Base-by-base conservation (phyloP, 1,140 invertebrate genomes). In the Aphis gossypii region DNA sequence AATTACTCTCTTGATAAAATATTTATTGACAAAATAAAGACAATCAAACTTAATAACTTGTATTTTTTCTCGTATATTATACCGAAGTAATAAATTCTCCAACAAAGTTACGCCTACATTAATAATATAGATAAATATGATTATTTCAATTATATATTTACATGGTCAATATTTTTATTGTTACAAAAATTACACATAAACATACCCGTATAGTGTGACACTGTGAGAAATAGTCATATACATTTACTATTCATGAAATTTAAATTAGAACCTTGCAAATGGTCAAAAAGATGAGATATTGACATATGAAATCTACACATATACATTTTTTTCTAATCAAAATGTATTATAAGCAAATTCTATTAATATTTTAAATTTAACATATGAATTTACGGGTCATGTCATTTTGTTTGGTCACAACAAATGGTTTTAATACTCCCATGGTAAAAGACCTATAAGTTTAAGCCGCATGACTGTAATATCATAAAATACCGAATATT, bases 191-290 rank as follows among this genome's bases (percentile, higher is more conserved):
- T 30, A 86, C 25, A 46, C 25, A 68, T 14, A 68, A 11, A 76
- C 30, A 35, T 0, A 20, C 60, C 5, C 4, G 18, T 4, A n/a
- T n/a, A 76, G n/a, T 48, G 30, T 11, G 3, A 30, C 84, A 46
- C 46, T 30, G 14, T 30, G 14, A 86, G 11, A 0, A 86, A 86
- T 30, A 41, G 14, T 86, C 46, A 86, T 18, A 46, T 5, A 44
- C 6, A 86, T 46, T 86, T 46, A 86, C 30, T 86, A 86, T 86
- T 30, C 84, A 46, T 41, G 84, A 86, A 86, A 86, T 46, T 30
- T 30, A 30, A 86, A 86, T 46, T 46, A 30, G 84, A 46, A 86
- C 23, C 84, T 23, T 41, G 14, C 25, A 30, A 46, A 86, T 46
- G 25, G 84, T 86, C 5, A 14, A 86, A 84, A 44, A 46, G 84